These are phyloP conservation scores for Emmelina monodactyla DNA, from an alignment of 2,888 invertebrate genomes.

Conservation along the genomic window DNA sequence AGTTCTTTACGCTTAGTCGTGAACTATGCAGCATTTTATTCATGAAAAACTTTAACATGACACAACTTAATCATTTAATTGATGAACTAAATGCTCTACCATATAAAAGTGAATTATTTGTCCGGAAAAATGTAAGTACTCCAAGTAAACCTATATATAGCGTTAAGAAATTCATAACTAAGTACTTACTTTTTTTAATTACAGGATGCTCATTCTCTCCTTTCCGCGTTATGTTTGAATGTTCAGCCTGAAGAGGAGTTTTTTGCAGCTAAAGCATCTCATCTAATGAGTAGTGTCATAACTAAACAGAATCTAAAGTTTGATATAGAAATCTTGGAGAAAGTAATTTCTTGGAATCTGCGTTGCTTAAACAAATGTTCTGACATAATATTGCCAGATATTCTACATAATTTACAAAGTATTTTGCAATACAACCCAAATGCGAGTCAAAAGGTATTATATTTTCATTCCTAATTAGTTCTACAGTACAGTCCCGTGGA, in stretches of 20 bases:
- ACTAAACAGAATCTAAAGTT: constrained; percentile 60
- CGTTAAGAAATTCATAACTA: too few species aligned
- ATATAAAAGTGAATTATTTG: constrained; percentile 53
- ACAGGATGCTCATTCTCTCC: constrained; percentile 39
- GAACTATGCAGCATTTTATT: constrained; percentile 42
- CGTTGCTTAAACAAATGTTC: constrained; percentile 45
- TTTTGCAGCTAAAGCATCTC: constrained; percentile 65
- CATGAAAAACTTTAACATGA: constrained; percentile 46
- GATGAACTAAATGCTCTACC: constrained; percentile 71
- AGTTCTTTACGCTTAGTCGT: constrained; percentile 35
- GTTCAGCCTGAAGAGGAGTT: constrained; percentile 55
- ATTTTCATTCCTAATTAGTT: constrained; percentile 1
- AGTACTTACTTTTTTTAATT: too few species aligned
- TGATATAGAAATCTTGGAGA: constrained; percentile 28
- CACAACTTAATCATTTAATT: constrained; percentile 58
- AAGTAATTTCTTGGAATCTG: constrained; percentile 49
- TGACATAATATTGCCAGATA: constrained; percentile 44
- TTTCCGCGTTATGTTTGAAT: constrained; percentile 38
- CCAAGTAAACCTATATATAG: too few species aligned
- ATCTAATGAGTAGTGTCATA: constrained; percentile 61
- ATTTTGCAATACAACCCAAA: constrained; percentile 33
- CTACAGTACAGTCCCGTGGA: background rate
- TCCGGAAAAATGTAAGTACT: constrained; percentile 54
- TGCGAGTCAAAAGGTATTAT: constrained; percentile 27
- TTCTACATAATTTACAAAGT: constrained; percentile 47